Conservation (phyloP, 2,888 invertebrate genomes). For the Ephialtes manifestator region DNA sequence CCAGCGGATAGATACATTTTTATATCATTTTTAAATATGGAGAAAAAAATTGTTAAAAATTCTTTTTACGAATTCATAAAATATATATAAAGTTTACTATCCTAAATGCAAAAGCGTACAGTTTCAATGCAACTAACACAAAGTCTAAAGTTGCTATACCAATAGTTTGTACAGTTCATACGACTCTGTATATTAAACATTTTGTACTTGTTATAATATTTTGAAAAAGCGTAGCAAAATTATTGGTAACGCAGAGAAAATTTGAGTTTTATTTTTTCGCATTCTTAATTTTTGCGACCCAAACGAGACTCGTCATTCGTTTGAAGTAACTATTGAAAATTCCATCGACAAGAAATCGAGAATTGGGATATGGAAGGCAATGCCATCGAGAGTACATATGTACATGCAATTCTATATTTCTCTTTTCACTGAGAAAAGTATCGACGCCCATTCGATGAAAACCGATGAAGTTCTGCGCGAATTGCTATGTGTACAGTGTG, state of each 20-base stretch:
- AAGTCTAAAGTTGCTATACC: too few species aligned
- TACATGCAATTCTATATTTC: not conserved
- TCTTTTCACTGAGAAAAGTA: conserved; percentile 44
- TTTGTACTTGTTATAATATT: too few species aligned
- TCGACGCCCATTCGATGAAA: conserved; percentile 46
- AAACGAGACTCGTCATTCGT: conserved; percentile 41
- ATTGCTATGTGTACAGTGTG: not conserved
- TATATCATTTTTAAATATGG: not conserved
- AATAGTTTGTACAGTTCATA: too few species aligned
- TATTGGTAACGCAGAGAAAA: not conserved
- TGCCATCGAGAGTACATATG: not conserved
- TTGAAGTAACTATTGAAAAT: conserved; percentile 39
- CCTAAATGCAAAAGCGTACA: too few species aligned
- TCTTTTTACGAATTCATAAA: not conserved
- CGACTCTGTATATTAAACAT: too few species aligned
- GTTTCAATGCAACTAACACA: too few species aligned
- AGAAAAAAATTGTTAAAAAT: not conserved
- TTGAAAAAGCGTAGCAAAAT: not conserved
- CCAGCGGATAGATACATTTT: too few species aligned
- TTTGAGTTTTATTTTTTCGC: not conserved
- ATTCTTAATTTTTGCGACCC: conserved; percentile 1
- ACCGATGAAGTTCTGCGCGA: conserved; percentile 26
- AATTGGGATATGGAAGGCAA: not conserved
- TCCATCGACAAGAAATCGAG: not conserved
- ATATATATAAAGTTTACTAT: too few species aligned